Base-by-base conservation (phyloP, 2,113 vertebrate species). In the Leptobrachium ailaonicum region DNA sequence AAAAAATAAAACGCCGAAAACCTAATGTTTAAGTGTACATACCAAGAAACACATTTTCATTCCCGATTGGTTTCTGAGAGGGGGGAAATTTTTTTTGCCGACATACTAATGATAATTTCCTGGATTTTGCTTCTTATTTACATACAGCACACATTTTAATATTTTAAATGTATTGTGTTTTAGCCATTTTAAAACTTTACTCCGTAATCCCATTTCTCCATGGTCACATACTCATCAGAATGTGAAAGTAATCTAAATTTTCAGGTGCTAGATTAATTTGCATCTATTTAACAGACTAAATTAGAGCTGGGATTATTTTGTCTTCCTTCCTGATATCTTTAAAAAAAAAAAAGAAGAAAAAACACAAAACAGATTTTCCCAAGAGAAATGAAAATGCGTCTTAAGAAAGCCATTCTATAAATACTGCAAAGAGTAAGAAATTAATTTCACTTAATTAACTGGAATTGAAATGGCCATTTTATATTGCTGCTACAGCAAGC, bases 301-400 rank as follows among this genome's bases (percentile, higher is more conserved):
- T 79, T 72, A 73, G 77, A 73, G 63, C 40, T 79, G 77, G 77
- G 70, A 79, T 79, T 73, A 79, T 79, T 79, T 79, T 79, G 77
- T 73, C 77, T 73, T 66, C 58, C 41, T 79, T 79, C 77, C 60
- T 66, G 70, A 79, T 79, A 73, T 73, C 70, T 66, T 79, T 45
- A 64, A 79, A 79, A 66, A 13, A 32, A 32, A 32, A 32, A 32
- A 32, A 32, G 20, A 32, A 32, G 20, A 32, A 32, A 32, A 32
- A 32, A 32, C 20, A 32, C 20, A 32, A 32, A 32, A 32, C 20
- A 32, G 20, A 32, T 9, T 66, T n/a, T 73, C 77, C 77, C 70
- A 73, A 32, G 77, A 73, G 77, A 73, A 79, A 79, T 79, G 50
- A 73, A 78, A 77, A 77, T 54, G 70, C 73, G 70, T 66, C 70